phyloP scores from a whole-genome alignment of 30 jellyfish, hydroid and myxozoan genomes.

The Aurelia aurita region DNA sequence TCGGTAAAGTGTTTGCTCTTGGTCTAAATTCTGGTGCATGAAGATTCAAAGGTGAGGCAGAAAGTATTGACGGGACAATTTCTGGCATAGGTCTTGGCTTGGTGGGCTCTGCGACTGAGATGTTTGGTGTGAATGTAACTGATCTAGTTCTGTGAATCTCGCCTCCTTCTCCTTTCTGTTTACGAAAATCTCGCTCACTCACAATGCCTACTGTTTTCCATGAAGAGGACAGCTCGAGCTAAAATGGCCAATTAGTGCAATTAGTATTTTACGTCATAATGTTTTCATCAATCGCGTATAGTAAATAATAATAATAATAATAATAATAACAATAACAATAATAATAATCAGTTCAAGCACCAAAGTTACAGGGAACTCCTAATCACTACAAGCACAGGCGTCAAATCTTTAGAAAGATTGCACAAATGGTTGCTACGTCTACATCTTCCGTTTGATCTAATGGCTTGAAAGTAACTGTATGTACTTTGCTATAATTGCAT shows the following conservation, averaged over 20 bases:
- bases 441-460: too few species aligned
- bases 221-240: constrained; percentile 91
- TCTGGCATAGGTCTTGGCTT: constrained; percentile 58
- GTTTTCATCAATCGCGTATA: too few species aligned
- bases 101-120: constrained; percentile 29
- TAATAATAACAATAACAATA: too few species aligned
- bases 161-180: constrained; percentile 69
- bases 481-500: too few species aligned
- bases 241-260: background rate
- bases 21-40: constrained; percentile 95
- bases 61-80: constrained; percentile 57
- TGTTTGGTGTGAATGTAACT: constrained; percentile 67
- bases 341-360: too few species aligned
- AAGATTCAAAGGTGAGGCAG: constrained; percentile 72
- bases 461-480: too few species aligned
- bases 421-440: too few species aligned
- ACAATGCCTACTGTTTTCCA: constrained; percentile 83
- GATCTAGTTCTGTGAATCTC: constrained; percentile 72
- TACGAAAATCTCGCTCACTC: constrained; percentile 77
- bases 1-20: constrained; percentile 74
- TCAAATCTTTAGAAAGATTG: too few species aligned
- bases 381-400: too few species aligned
- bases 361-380: too few species aligned
- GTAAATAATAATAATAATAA: too few species aligned
- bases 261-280: background rate